These are phyloP conservation scores for Urophycis tenuis DNA, from an alignment of 2,797 vertebrate genomes.

Conservation along the genomic window DNA sequence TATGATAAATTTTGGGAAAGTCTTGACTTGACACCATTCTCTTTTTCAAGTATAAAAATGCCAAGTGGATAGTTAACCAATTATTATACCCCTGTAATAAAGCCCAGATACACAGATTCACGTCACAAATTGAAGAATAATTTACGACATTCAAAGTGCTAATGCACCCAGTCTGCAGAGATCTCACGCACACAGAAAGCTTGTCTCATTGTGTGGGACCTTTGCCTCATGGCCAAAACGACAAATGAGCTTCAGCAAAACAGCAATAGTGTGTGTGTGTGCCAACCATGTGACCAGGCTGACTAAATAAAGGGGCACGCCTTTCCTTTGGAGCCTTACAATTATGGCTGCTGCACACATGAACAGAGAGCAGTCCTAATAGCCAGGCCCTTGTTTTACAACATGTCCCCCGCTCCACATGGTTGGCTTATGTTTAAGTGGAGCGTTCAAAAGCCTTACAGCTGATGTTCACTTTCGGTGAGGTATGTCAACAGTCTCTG, in stretches of 20 bases:
- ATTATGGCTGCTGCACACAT: constrained; percentile 42
- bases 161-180: constrained; percentile 21
- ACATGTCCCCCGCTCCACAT: constrained; percentile 12
- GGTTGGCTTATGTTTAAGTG: background rate
- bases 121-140: constrained; percentile 41
- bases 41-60: background rate
- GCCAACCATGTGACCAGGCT: constrained; percentile 42
- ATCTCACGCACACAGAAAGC: background rate
- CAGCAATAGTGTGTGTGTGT: constrained; percentile 33
- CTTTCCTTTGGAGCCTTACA: constrained; percentile 58
- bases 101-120: constrained; percentile 32
- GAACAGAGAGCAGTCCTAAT: constrained; percentile 37
- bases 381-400: constrained; percentile 37
- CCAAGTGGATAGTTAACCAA: constrained; percentile 25
- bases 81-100: constrained; percentile 38
- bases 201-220: constrained; percentile 13
- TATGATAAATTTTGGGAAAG: background rate
- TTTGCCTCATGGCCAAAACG: constrained; percentile 28
- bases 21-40: background rate
- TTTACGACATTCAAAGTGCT: constrained; percentile 36
- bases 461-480: background rate
- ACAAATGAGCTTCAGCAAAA: constrained; percentile 30
- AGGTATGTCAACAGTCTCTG: background rate
- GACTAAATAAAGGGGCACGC: constrained; percentile 56
- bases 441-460: background rate